Base-by-base conservation (phyloP, 2,797 vertebrate genomes). In the Pseudotriccus pelzelni region DNA sequence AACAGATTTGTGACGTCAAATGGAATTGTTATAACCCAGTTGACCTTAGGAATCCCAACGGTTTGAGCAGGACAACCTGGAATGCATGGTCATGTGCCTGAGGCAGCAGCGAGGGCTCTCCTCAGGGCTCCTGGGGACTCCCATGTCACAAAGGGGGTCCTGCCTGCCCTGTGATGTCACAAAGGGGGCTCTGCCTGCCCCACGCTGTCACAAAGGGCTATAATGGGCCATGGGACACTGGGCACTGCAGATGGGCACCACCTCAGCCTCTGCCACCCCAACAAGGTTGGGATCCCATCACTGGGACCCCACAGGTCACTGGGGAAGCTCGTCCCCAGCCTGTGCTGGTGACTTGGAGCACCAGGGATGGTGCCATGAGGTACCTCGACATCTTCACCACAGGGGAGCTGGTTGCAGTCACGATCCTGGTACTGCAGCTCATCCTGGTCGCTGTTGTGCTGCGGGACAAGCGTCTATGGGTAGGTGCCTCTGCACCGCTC, bases 331-430 rank as follows among this genome's bases (percentile, higher is more conserved):
- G 5, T n/a, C 59, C 32, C 3, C 7, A 0, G 28, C 39, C 52
- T n/a, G 23, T 37, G 44, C 32, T 39, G 46, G 46, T 58, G 50
- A 79, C 27, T 56, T 63, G 66, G 12, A 37, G 7, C 1, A 0
- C 47, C 27, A 23, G 2, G 3, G n/a, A 24, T 0, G 0, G n/a
- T 58, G n/a, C 67, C 60, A 80, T 66, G 85, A 53, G 5, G 10
- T 1, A 21, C 9, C 37, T 66, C 3, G 17, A 3, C n/a, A 30
- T 25, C 9, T 30, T 80, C 76, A 73, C 44, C 23, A 0, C 6
- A 13, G 67, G 37, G 4, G 84, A 87, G 44, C 67, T 72, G 84
- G 43, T 64, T 52, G 67, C 67, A 28, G 12, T 85, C 36, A 20
- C 4, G 0, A 36, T 79, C 34, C 9, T 43, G 43, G 4, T 79